Evolutionary conservation across 2,888 invertebrate genomes (phyloP).

Genomic region (Aleiodes alternator): DNA sequence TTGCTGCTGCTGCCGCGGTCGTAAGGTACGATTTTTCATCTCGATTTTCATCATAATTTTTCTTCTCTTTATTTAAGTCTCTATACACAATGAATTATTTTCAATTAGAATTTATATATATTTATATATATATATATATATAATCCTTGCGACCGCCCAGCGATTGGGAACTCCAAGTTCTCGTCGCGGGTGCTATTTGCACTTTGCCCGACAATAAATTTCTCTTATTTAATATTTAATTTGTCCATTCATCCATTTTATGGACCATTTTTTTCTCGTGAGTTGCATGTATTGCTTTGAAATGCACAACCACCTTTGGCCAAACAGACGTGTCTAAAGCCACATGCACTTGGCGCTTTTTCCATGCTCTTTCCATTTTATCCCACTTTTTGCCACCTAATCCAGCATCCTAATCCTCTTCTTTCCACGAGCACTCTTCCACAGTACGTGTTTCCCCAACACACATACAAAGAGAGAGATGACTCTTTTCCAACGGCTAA

Average conservation of each 20-base stretch:
- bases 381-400: conserved; percentile 18
- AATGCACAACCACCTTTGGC: conserved; percentile 20
- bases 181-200: conserved; percentile 46
- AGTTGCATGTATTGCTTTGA: not conserved
- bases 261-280: not conserved
- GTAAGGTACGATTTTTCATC: conserved; percentile 43
- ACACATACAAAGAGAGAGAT: conserved; percentile 37
- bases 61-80: conserved; percentile 27
- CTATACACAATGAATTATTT: conserved; percentile 37
- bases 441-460: conserved; percentile 60
- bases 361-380: conserved; percentile 43
- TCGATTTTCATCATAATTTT: not conserved
- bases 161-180: conserved; percentile 32
- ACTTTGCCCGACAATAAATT: conserved; percentile 54
- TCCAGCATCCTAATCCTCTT: conserved; percentile 54
- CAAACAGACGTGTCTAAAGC: conserved; percentile 18
- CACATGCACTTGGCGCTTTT: conserved; percentile 32
- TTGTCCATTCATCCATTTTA: conserved; percentile 9
- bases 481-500: conserved; percentile 20
- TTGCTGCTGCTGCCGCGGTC: conserved; percentile 44
- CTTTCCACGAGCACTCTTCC: conserved; percentile 43
- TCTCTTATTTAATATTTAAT: conserved; percentile 3
- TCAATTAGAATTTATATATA: conserved; percentile 33
- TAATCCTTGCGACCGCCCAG: conserved; percentile 41
- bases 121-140: conserved; percentile 28